Percentiles rank a stretch among this genome's conserved stretches.
Conservation (phyloP, 2,113 vertebrate genomes). For the Abramis brama region DNA sequence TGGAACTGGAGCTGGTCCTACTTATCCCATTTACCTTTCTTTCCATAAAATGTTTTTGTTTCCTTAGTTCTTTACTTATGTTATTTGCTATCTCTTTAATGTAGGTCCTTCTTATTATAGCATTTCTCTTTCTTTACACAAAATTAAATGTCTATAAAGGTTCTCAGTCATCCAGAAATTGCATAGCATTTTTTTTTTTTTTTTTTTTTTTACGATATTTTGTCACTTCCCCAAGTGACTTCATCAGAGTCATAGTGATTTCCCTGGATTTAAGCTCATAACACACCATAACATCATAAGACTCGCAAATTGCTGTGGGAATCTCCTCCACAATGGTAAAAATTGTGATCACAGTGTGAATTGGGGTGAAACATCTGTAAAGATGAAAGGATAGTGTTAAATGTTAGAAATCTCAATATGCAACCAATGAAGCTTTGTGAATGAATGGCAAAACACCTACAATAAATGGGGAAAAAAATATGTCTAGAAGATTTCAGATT, state of each 20-base stretch:
- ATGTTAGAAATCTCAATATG: background rate
- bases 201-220: background rate
- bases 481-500: background rate
- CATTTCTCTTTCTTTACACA: background rate
- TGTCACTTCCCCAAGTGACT: background rate
- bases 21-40: conserved; percentile 56
- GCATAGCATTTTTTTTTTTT: background rate
- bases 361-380: background rate
- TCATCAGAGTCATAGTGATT: background rate
- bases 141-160: background rate
- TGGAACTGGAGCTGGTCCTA: background rate
- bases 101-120: background rate
- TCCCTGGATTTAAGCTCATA: background rate
- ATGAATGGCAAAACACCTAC: background rate
- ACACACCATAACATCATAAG: background rate
- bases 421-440: background rate
- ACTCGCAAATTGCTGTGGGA: conserved; percentile 7
- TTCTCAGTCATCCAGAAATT: background rate
- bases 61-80: background rate
- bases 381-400: conserved; percentile 9
- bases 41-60: background rate
- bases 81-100: background rate
- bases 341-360: background rate
- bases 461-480: background rate
- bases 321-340: background rate